Base-by-base conservation (phyloP, 2,797 vertebrate species). In the Cichlasoma orientale region DNA sequence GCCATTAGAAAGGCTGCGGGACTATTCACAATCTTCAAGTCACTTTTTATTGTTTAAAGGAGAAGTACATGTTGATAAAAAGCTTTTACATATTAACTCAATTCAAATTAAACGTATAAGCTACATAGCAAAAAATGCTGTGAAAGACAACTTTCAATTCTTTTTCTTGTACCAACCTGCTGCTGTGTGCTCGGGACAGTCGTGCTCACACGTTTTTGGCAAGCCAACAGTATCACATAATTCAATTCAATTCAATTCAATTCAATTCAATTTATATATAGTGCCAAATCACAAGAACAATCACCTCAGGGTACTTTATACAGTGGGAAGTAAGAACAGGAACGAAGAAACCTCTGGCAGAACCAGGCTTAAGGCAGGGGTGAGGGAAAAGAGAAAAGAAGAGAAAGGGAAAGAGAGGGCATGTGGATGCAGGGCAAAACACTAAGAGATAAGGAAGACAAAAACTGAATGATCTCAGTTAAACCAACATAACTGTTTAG, bases 1-100 rank as follows among this genome's bases (percentile, higher is more conserved):
- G 88, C 86, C 83, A 89, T 92, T 86, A 90, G 86, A 89, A 82
- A 84, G 75, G 81, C 82, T 86, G 82, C 71, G 82, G 66, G 88
- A 90, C 84, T 78, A 33, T 71, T 89, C 81, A 47, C 77, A 68
- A 38, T 83, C 87, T 77, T 74, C 85, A 83, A 83, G 72, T 87
- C 87, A 82, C 82, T 78, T 74, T 72, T 90, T 79, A 82, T 75
- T 72, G 58, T 82, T 86, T 75, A 80, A 84, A 73, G 78, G 83
- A 75, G 75, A 82, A 76, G 63, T 29, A 29, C 63, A 13, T 38
- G 23, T 8, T 47, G 33, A 71, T 2, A 9, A 38, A 61, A 21
- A 21, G 5, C n/a, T 71, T 36, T 55, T 38, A 71, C 54, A 71
- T 55, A 55, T 25, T 38, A 36, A 38, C 23, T 16, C 3, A 71